phyloP scores from a whole-genome alignment of 2,797 vertebrate genomes.

The Allenopithecus nigroviridis region DNA sequence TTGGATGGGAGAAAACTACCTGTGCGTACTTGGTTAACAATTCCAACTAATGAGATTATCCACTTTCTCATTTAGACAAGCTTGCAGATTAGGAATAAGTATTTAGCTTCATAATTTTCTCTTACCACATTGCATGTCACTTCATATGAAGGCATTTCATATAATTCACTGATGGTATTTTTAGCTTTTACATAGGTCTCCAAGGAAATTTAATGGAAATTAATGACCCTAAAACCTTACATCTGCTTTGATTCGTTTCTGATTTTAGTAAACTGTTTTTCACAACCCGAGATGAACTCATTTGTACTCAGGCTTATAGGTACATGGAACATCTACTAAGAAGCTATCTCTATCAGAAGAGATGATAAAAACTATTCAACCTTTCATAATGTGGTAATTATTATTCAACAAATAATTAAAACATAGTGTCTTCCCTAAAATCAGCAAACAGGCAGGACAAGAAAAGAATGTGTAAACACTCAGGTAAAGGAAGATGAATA shows the following conservation, averaged over 20 bases:
- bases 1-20: not conserved
- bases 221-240: constrained; percentile 58
- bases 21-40: not conserved
- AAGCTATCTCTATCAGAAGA: constrained; percentile 38
- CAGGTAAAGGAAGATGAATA: constrained; percentile 43
- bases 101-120: not conserved
- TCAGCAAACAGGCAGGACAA: constrained; percentile 49
- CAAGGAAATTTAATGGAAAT: constrained; percentile 49
- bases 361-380: constrained; percentile 58
- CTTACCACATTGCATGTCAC: not conserved
- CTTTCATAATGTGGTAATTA: constrained; percentile 66
- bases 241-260: constrained; percentile 65
- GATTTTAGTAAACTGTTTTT: constrained; percentile 61
- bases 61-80: constrained; percentile 8
- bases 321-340: constrained; percentile 12
- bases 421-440: constrained; percentile 34
- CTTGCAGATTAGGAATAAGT: not conserved
- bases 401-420: constrained; percentile 69
- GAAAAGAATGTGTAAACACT: constrained; percentile 58
- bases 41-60: not conserved
- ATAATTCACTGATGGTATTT: constrained; percentile 23
- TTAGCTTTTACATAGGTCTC: constrained; percentile 23
- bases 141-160: not conserved
- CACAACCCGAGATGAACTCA: constrained; percentile 54
- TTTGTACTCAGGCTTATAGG: not conserved